phyloP scores from a whole-genome alignment of 2,888 invertebrate species.

The Drosophila anceps region DNA sequence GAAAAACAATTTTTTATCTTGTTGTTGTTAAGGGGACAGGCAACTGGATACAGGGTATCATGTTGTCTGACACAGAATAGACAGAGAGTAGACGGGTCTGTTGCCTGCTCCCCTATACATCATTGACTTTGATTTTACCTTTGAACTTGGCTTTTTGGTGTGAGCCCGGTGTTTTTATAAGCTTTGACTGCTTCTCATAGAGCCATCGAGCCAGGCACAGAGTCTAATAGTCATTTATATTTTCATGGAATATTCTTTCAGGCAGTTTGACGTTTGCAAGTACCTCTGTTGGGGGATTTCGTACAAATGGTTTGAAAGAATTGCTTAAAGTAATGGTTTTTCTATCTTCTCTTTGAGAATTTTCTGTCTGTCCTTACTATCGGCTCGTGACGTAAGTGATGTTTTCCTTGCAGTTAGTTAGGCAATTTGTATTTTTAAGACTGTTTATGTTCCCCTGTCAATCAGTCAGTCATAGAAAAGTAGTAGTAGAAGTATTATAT shows the following conservation, averaged over 20 bases:
- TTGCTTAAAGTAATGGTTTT: conserved; percentile 80
- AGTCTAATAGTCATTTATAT: conserved; percentile 51
- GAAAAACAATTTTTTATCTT: background rate
- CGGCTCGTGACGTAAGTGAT: background rate
- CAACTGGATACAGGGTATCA: background rate
- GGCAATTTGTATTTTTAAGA: background rate
- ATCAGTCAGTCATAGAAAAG: background rate
- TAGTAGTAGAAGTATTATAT: background rate
- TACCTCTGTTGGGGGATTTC: conserved; percentile 83
- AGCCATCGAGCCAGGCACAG: conserved; percentile 41
- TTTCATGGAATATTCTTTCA: conserved; percentile 56
- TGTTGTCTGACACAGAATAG: background rate
- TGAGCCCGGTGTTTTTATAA: conserved; percentile 53
- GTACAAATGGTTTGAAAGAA: conserved; percentile 81
- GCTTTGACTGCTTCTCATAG: conserved; percentile 52
- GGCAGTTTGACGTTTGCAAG: conserved; percentile 64
- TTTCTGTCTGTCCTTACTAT: conserved; percentile 36
- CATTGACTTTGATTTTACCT: conserved; percentile 78
- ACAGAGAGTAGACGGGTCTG: background rate
- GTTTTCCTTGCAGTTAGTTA: conserved; percentile 11
- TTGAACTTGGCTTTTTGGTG: conserved; percentile 57
- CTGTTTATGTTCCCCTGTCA: background rate
- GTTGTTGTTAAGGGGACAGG: background rate
- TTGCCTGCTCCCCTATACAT: conserved; percentile 35
- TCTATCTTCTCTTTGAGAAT: conserved; percentile 39